Evolutionary conservation across 2,888 invertebrate genomes (phyloP), one percentile per base, ranked within the genome.

Genomic region (Cataglyphis albicans): DNA sequence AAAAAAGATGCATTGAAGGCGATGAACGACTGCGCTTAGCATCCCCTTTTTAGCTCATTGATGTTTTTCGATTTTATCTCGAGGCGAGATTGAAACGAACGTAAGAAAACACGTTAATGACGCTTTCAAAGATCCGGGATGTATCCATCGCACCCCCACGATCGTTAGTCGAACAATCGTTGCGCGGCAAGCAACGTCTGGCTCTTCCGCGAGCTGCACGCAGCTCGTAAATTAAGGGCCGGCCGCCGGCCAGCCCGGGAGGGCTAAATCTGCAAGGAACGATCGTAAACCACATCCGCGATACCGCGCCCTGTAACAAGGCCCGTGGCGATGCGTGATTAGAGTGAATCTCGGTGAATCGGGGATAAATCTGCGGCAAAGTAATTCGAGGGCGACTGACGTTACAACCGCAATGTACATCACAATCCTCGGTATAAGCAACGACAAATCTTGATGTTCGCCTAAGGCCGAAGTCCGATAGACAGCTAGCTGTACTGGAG

Each of bases 71-170:
- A 15, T 32, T 44, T 63, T 44, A 32, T 35, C 12, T 5, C 44
- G 32, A 18, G 4, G 12, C 78, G 6, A 21, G 32, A 21, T 29
- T n/a, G 52, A 63, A 52, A 29, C 44, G 72, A 74, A 55, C 25
- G 67, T 35, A 75, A 67, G 85, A 85, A 84, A 87, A 81, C 81
- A 68, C 80, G 81, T 84, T 89, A 89, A 89, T 63, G 83, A 87
- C 83, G 82, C 82, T 83, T 70, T 35, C 65, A 38, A 59, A 44
- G n/a, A 21, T 57, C 52, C 55, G 41, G 65, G 82, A 68, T 65
- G 44, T 76, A 80, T 52, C 52, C n/a, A 52, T 84, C 85, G 87
- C 67, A 41, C 18, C 9, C n/a, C 68, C 67, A 61, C 63, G 82
- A 85, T 85, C 85, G 85, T 87, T 89, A 82, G 68, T 52, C 61